These are phyloP conservation scores for Galerucella pusilla DNA, from an alignment of 2,888 invertebrate species.

Conservation along the genomic window DNA sequence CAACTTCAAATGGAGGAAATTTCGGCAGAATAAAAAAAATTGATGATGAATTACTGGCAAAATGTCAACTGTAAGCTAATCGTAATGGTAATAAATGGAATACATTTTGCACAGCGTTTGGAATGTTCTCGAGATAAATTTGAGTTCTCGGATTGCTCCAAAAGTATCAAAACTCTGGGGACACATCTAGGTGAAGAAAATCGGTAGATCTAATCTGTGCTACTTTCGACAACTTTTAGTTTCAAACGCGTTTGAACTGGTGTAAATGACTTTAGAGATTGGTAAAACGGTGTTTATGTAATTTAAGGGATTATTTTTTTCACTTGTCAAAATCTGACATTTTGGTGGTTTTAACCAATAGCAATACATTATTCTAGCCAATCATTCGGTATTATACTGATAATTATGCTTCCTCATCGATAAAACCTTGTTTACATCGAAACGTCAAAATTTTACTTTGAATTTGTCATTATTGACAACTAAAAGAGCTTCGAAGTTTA, in stretches of 20 bases:
- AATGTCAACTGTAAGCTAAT: slow-evolving; percentile 38
- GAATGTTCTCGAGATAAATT: slow-evolving; percentile 34
- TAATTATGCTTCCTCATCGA: too few relatives aligned
- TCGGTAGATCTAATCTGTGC: slow-evolving; percentile 29
- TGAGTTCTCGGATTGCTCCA: slow-evolving; percentile 32
- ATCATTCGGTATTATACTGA: too few relatives aligned
- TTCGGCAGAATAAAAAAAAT: slow-evolving; percentile 30
- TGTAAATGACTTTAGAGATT: not conserved
- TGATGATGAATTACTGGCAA: slow-evolving; percentile 37
- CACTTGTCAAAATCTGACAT: too few relatives aligned
- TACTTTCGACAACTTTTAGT: slow-evolving; percentile 27
- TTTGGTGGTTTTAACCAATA: too few relatives aligned
- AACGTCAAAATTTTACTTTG: too few relatives aligned
- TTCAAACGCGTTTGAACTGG: slow-evolving; percentile 10
- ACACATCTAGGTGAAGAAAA: slow-evolving; percentile 33
- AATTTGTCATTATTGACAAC: too few relatives aligned
- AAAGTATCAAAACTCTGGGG: slow-evolving; percentile 36
- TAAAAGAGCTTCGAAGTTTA: too few relatives aligned
- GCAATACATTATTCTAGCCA: too few relatives aligned
- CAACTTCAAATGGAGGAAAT: slow-evolving; percentile 31
- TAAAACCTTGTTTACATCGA: too few relatives aligned
- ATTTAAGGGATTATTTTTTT: too few relatives aligned
- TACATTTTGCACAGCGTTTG: slow-evolving; percentile 25
- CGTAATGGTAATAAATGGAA: slow-evolving; percentile 42
- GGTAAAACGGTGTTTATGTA: not conserved